Evolutionary conservation across 2,888 invertebrate genomes (phyloP).

Genomic region (Pollenia griseotomentosa): DNA sequence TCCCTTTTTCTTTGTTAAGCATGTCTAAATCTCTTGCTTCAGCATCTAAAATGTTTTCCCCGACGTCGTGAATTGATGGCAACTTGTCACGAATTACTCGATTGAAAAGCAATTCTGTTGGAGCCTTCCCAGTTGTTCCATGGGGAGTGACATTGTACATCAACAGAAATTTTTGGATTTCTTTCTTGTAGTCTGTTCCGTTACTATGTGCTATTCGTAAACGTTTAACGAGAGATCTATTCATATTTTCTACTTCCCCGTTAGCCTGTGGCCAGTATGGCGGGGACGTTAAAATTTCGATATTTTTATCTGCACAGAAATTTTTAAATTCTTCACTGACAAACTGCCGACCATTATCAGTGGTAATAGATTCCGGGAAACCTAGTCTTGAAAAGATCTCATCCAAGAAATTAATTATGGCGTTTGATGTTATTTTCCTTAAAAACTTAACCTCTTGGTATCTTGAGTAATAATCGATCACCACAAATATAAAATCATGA

Average conservation of each 20-base stretch:
- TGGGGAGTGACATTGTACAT: constrained; percentile 68
- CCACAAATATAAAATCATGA: constrained; percentile 51
- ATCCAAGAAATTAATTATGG: no score
- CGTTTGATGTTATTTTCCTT: constrained; percentile 32
- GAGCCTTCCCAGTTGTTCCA: constrained; percentile 71
- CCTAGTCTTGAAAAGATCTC: no score
- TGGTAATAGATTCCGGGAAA: not conserved
- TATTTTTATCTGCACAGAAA: constrained; percentile 49
- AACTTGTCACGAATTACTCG: constrained; percentile 61
- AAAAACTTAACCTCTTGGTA: constrained; percentile 54
- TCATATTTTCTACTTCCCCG: constrained; percentile 50
- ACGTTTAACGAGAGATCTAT: constrained; percentile 63
- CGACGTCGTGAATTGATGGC: no score
- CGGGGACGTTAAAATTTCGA: constrained; percentile 49
- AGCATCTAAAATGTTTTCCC: constrained; percentile 52
- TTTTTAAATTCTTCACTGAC: constrained; percentile 55
- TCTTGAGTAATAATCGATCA: constrained; percentile 60
- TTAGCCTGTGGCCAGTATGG: constrained; percentile 60
- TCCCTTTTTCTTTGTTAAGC: constrained; percentile 67
- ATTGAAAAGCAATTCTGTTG: constrained; percentile 64
- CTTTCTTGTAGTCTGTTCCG: constrained; percentile 58
- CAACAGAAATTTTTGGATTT: constrained; percentile 58
- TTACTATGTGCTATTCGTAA: constrained; percentile 63
- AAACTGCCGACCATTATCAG: constrained; percentile 71
- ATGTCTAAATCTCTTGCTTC: constrained; percentile 49